These are phyloP conservation scores for Lutjanus campechanus DNA, from an alignment of 2,797 vertebrate species.

Conservation along the genomic window DNA sequence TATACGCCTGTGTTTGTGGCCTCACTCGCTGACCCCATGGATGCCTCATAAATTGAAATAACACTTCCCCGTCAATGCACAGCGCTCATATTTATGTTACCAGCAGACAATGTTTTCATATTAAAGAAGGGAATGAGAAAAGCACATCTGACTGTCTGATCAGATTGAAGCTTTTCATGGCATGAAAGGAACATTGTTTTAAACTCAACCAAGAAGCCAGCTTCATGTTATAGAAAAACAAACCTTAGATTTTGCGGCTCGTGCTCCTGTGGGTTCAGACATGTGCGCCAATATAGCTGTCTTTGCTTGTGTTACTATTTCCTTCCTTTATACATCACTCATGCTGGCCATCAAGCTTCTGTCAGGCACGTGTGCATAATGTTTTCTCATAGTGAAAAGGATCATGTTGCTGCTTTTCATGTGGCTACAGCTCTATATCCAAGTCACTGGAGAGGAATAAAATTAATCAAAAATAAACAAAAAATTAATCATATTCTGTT, in stretches of 20 bases:
- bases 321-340: constrained; percentile 13
- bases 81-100: constrained; percentile 1
- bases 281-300: constrained; percentile 18
- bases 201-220: constrained; percentile 17
- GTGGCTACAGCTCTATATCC: background rate
- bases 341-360: background rate
- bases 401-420: constrained; percentile 13
- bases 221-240: constrained; percentile 43
- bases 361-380: constrained; percentile 11
- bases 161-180: constrained; percentile 19
- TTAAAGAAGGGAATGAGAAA: constrained; percentile 21
- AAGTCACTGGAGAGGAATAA: background rate
- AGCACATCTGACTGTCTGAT: constrained; percentile 12
- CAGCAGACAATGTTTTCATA: constrained; percentile 39
- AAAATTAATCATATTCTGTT: background rate
- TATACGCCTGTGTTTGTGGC: constrained; percentile 32
- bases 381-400: constrained; percentile 12
- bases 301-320: constrained; percentile 28
- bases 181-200: constrained; percentile 44
- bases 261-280: constrained; percentile 22
- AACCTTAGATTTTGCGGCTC: constrained; percentile 12
- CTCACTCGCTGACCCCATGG: constrained; percentile 21
- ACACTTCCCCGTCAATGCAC: constrained; percentile 27
- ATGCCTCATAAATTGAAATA: constrained; percentile 54
- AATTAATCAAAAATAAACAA: constrained; percentile 3